These are phyloP conservation scores for Phalloptychus januarius DNA, from an alignment of 2,797 vertebrate species.

Conservation along the genomic window DNA sequence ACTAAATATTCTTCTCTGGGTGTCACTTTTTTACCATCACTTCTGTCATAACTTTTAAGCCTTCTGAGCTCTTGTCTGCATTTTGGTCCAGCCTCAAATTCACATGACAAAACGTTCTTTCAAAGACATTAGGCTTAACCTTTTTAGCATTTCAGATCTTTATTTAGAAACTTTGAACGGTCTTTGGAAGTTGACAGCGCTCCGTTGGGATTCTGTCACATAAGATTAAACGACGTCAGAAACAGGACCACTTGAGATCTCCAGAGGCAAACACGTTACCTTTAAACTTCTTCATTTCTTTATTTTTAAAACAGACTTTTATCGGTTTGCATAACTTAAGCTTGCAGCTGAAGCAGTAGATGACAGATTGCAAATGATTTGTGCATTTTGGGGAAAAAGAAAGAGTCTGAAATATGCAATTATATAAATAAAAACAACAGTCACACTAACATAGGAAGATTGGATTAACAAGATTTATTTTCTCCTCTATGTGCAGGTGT, in stretches of 20 bases:
- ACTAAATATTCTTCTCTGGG: not conserved
- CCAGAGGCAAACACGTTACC: not conserved
- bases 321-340: not conserved
- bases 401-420: slow-evolving; percentile 3
- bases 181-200: slow-evolving; percentile 4
- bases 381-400: not conserved
- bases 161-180: slow-evolving; percentile 37
- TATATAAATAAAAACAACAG: slow-evolving; percentile 25
- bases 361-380: not conserved
- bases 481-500: slow-evolving; percentile 12
- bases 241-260: not conserved
- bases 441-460: slow-evolving; percentile 21
- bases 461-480: slow-evolving; percentile 36
- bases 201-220: slow-evolving; percentile 42
- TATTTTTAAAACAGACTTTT: not conserved
- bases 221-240: slow-evolving; percentile 22
- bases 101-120: not conserved
- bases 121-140: not conserved
- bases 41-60: not conserved
- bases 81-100: not conserved
- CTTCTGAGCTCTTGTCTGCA: not conserved
- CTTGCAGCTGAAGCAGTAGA: not conserved
- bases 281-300: not conserved
- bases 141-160: slow-evolving; percentile 33
- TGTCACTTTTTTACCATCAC: not conserved